Base-by-base conservation (phyloP, 2,888 invertebrate genomes). In the Monochamus alternatus region DNA sequence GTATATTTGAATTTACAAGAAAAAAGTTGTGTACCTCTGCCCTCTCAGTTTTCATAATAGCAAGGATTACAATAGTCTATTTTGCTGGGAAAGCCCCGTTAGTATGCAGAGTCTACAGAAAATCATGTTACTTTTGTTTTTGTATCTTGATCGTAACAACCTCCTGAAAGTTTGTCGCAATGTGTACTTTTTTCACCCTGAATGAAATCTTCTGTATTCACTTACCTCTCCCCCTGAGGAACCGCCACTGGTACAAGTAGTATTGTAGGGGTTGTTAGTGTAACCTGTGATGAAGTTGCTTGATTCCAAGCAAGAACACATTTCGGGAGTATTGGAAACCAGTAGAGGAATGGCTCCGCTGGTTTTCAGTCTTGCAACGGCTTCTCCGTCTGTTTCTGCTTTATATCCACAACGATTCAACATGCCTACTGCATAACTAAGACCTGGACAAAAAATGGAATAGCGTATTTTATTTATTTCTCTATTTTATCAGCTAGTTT, bases 191-290 rank as follows among this genome's bases (percentile, higher is more conserved):
- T n/a, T 22, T 22, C 22, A 22, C 22, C 22, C 22, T 22, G 22
- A 44, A 7, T 31, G 32, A 30, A 32, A 30, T 30, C 7, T 31
- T 30, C 38, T 38, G 2, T 38, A 55, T 5, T 14, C 30, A 67
- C 65, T 72, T 84, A 90, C 91, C 86, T 92, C 91, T 71, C 91
- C 91, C 79, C 93, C 93, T 64, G 93, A 93, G 58, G 93, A 93
- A 60, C 94, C 94, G 7, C 93, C 93, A 9, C 91, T 88, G 0
- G 87, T 92, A 47, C 91, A 87, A 4, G 90, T 89, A 0, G 88
- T 87, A 83, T 93, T 91, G 84, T 94, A 94, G 0, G 94, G 92
- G 87, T 94, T 94, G 69, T 87, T 88, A 0, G 93, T 92, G 44
- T 89, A 86, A 0, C 94, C 94, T 78, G 90, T 92, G 4, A 94